Evolutionary conservation across 2,113 vertebrate genomes (phyloP).

Genomic region (Lepidothrix coronata): DNA sequence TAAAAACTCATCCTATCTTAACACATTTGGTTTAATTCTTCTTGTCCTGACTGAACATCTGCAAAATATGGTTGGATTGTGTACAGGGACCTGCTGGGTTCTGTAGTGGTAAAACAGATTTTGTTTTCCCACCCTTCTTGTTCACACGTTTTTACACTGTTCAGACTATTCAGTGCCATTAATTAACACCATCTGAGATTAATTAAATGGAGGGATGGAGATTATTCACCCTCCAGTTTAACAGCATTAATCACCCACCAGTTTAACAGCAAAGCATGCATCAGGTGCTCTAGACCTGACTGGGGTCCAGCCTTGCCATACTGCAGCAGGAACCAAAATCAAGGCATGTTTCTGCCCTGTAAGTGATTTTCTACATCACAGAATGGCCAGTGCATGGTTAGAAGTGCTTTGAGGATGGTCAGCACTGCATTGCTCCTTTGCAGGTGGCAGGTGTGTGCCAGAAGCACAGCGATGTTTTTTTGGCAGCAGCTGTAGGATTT

Average conservation of each 20-base stretch:
- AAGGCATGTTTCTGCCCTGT: accelerated
- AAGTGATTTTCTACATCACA: background rate
- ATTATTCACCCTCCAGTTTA: background rate
- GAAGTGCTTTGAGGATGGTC: background rate
- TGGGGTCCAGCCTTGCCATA: background rate
- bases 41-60: background rate
- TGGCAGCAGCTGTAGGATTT: background rate
- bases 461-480: background rate
- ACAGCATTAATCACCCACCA: background rate
- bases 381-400: background rate
- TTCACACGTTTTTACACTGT: background rate
- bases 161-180: background rate
- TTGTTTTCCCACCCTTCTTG: background rate
- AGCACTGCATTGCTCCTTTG: accelerated
- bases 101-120: background rate
- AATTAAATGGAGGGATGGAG: background rate
- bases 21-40: background rate
- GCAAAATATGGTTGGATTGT: background rate
- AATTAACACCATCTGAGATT: background rate
- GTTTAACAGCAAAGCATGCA: background rate
- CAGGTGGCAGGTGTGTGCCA: background rate
- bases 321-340: background rate
- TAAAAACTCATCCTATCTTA: background rate
- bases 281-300: background rate
- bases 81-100: background rate